These are phyloP conservation scores for Heliconius sara DNA, from an alignment of 2,888 invertebrate species.

Conservation along the genomic window DNA sequence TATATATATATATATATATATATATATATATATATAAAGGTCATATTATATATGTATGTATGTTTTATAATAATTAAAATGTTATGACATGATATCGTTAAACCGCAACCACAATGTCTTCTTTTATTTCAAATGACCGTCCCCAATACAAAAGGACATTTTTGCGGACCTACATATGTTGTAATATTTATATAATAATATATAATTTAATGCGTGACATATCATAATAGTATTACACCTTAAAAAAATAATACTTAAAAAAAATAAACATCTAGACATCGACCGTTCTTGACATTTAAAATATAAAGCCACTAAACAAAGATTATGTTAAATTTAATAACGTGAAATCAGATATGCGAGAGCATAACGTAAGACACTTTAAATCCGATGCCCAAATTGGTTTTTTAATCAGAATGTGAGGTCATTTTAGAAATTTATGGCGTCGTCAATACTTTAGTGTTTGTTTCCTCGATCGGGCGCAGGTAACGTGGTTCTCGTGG, in stretches of 20 bases:
- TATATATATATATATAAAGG: too few relatives aligned
- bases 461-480: constrained; percentile 72
- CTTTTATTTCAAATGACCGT: constrained; percentile 31
- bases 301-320: constrained; percentile 41
- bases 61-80: constrained; percentile 20
- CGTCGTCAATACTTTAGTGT: constrained; percentile 72
- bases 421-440: constrained; percentile 75
- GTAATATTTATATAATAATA: constrained; percentile 5
- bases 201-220: constrained; percentile 4
- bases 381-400: constrained; percentile 66
- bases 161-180: neutral
- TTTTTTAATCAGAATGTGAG: constrained; percentile 74
- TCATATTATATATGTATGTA: neutral
- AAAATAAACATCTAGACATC: constrained; percentile 26
- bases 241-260: constrained; percentile 27
- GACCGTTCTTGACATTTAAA: constrained; percentile 41
- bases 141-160: neutral
- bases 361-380: constrained; percentile 55
- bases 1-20: too few relatives aligned
- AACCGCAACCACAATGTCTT: constrained; percentile 31
- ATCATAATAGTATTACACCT: constrained; percentile 7
- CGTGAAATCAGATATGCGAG: constrained; percentile 51
- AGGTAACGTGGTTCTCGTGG: constrained; percentile 74
- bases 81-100: constrained; percentile 21
- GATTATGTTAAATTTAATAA: constrained; percentile 47